These are phyloP conservation scores for Mythimna pallens DNA, from an alignment of 2,888 invertebrate species.

Conservation along the genomic window DNA sequence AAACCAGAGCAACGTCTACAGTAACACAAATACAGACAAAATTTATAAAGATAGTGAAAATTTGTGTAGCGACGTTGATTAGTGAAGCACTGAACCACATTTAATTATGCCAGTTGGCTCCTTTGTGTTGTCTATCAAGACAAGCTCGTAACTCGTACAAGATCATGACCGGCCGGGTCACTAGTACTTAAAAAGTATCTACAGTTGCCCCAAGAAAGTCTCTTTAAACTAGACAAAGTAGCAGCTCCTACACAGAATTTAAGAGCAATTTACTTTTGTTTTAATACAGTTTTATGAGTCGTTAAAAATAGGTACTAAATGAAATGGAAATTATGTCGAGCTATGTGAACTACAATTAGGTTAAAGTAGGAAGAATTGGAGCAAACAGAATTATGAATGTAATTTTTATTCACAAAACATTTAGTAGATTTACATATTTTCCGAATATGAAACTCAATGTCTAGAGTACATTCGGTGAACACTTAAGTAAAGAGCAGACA, in stretches of 20 bases:
- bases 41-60: conserved; percentile 57
- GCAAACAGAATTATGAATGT: conserved; percentile 70
- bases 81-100: conserved; percentile 62
- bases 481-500: conserved; percentile 8
- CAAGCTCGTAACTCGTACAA: conserved; percentile 48
- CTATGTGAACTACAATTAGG: conserved; percentile 75
- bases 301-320: conserved; percentile 73
- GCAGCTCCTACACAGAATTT: conserved; percentile 60
- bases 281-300: conserved; percentile 76
- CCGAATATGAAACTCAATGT: conserved; percentile 31
- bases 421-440: conserved; percentile 60
- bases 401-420: conserved; percentile 57
- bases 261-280: conserved; percentile 60
- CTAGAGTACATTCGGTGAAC: conserved; percentile 18
- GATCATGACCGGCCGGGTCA: conserved; percentile 55
- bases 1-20: conserved; percentile 10
- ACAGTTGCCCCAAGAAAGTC: conserved; percentile 44
- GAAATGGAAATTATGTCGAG: conserved; percentile 71
- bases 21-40: conserved; percentile 15
- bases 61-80: conserved; percentile 65
- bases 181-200: conserved; percentile 49
- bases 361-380: conserved; percentile 74
- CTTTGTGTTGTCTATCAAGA: conserved; percentile 67
- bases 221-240: conserved; percentile 58
- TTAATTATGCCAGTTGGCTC: conserved; percentile 70